Evolutionary conservation across 2,888 invertebrate genomes (phyloP), one percentile per base, ranked within the genome.

Genomic region (Steinernema carpocapsae): DNA sequence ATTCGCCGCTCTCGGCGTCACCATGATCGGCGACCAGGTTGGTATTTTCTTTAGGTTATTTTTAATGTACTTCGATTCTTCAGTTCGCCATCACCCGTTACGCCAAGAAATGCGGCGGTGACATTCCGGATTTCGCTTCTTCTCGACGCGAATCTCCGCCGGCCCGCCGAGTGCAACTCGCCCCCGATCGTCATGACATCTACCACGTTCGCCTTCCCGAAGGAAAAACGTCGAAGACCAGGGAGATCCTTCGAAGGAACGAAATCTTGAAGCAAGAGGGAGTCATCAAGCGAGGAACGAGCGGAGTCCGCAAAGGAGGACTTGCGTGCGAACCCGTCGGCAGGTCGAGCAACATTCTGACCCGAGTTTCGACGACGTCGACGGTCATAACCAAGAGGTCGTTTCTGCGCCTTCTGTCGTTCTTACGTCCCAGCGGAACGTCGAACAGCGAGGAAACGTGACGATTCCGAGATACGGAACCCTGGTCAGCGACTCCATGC

Each of bases 131-230:
- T 2, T 64, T 64, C 19, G 64, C 64, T 12, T 19, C 24, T 19
- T 22, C 12, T 7, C 19, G 52, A 3, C 1, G 4, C 29, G 29
- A 64, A 12, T 64, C 64, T 48, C n/a, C 17, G 14, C 37, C 64
- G 6, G 64, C 29, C 12, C 64, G 64, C 10, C 29, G 64, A 14
- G 64, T 64, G 19, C 24, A 64, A 4, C 17, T 37, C 10, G 75
- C 79, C 4, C 79, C 79, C 12, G 79, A 80, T 72, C 73, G 84
- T n/a, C 76, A 84, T 52, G 85, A 85, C 74, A 83, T 84, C 37
- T 85, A 85, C 74, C 83, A 84, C 73, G 78, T 85, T 59, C 82
- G 80, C 74, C 84, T 85, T 84, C 85, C 85, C 0, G 75, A 71
- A n/a, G 85, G 85, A 10, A 80, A 74, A n/a, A 83, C 82, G 4